A percentile compares a stretch with the other conserved stretches of the same genome.
These are phyloP conservation scores for Acrossocheilus fasciatus DNA, from an alignment of 2,797 vertebrate species.

Conservation along the genomic window DNA sequence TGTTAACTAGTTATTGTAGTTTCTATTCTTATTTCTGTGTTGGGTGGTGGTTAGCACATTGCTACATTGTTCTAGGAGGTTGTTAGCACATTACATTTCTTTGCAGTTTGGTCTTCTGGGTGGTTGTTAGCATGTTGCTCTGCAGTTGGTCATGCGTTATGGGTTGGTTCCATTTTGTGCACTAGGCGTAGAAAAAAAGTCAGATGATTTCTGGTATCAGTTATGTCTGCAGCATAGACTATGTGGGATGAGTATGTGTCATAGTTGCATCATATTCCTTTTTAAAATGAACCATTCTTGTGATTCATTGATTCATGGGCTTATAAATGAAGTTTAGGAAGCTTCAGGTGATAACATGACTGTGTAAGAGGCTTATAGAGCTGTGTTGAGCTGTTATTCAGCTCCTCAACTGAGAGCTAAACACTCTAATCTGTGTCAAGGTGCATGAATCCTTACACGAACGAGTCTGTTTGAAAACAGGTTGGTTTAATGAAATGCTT, in stretches of 20 bases:
- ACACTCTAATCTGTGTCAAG: conserved; percentile 14
- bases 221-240: background rate
- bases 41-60: background rate
- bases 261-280: background rate
- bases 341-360: background rate
- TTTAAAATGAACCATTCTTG: background rate
- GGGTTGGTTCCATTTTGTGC: background rate
- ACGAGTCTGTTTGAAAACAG: background rate
- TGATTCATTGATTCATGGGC: background rate
- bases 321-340: background rate
- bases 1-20: background rate
- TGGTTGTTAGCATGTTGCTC: background rate
- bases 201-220: background rate
- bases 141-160: background rate
- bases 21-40: background rate
- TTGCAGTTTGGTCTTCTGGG: background rate
- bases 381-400: conserved; percentile 14
- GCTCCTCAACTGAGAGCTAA: background rate
- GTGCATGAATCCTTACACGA: background rate
- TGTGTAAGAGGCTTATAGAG: background rate
- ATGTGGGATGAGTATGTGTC: background rate
- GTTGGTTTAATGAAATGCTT: background rate
- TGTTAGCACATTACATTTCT: background rate
- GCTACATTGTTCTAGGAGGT: background rate
- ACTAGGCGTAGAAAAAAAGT: background rate